Evolutionary conservation across 2,113 vertebrate genomes (phyloP).

Genomic region (Pleuronectes platessa): DNA sequence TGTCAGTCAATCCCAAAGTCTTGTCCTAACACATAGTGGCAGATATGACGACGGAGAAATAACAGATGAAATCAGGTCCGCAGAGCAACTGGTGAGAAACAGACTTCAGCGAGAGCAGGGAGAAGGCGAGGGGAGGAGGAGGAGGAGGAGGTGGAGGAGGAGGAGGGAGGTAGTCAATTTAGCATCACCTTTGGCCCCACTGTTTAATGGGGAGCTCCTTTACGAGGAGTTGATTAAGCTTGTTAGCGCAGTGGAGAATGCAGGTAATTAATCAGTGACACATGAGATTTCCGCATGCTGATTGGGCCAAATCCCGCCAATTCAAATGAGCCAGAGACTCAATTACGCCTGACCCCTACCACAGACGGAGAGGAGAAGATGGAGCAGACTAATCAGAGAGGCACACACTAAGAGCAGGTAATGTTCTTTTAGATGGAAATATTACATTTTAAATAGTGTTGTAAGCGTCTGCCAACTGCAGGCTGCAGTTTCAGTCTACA

Average conservation of each 20-base stretch:
- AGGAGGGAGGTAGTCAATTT: constrained; percentile 55
- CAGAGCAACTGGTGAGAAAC: background rate
- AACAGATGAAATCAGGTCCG: constrained; percentile 30
- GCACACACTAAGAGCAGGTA: too few species aligned
- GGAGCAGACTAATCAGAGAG: too few species aligned
- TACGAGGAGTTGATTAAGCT: constrained; percentile 76
- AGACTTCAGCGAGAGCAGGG: background rate
- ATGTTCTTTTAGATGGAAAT: too few species aligned
- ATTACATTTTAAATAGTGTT: too few species aligned
- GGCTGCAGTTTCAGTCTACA: too few species aligned
- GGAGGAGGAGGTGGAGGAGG: constrained; percentile 4
- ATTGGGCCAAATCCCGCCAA: constrained; percentile 63
- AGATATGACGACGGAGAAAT: constrained; percentile 31
- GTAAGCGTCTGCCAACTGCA: too few species aligned
- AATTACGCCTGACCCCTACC: constrained; percentile 51
- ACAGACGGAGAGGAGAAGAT: too few species aligned
- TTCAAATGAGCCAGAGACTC: constrained; percentile 38
- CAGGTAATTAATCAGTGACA: constrained; percentile 82
- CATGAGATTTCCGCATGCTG: constrained; percentile 50
- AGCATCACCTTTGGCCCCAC: constrained; percentile 63
- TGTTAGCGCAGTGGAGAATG: constrained; percentile 64
- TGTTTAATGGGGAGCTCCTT: constrained; percentile 73
- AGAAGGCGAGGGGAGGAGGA: constrained; percentile 18
- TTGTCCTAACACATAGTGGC: constrained; percentile 31
- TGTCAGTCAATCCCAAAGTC: constrained; percentile 65